phyloP scores from a whole-genome alignment of 2,888 invertebrate genomes.

The Abscondita cerata region DNA sequence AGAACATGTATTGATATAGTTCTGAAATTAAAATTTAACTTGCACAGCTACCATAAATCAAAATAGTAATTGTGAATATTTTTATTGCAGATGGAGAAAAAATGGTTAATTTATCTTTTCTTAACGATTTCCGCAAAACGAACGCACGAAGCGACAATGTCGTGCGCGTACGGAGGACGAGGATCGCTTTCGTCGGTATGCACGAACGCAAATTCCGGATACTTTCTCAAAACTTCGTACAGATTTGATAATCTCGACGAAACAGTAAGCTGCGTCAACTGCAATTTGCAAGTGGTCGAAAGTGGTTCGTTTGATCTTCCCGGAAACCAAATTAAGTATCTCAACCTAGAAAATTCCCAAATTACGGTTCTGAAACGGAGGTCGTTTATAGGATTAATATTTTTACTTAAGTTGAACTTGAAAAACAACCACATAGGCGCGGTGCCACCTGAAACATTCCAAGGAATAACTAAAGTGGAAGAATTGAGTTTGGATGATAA shows the following conservation, averaged over 20 bases:
- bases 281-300: constrained; percentile 48
- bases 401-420: constrained; percentile 48
- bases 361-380: constrained; percentile 47
- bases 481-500: constrained; percentile 46
- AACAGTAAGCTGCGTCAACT: constrained; percentile 51
- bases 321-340: constrained; percentile 52
- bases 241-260: constrained; percentile 56
- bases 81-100: constrained; percentile 12
- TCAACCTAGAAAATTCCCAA: constrained; percentile 47
- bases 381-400: constrained; percentile 54
- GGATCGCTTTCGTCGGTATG: constrained; percentile 56
- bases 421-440: constrained; percentile 49
- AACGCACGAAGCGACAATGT: constrained; percentile 3
- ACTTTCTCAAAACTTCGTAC: constrained; percentile 53
- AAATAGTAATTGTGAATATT: not conserved
- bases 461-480: constrained; percentile 52
- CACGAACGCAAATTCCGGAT: constrained; percentile 50
- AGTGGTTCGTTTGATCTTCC: constrained; percentile 53
- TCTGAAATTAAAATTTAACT: no score
- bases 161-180: constrained; percentile 56
- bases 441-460: constrained; percentile 51
- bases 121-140: not conserved
- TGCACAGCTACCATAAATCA: no score
- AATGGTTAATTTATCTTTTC: not conserved
- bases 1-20: no score